These are phyloP conservation scores for Neria commutata DNA, from an alignment of 2,888 invertebrate genomes.

Conservation along the genomic window DNA sequence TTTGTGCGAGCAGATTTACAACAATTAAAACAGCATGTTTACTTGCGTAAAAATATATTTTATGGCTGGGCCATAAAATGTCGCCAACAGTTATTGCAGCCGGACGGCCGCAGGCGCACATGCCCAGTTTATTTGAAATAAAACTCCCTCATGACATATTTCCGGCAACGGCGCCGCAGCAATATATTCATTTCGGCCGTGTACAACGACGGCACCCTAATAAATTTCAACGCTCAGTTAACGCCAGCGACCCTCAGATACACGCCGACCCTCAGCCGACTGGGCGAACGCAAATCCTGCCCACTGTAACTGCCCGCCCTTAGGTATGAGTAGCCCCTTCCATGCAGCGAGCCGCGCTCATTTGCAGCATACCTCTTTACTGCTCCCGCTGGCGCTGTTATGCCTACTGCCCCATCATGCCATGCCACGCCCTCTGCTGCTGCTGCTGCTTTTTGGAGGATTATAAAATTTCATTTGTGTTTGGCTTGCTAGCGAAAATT, in stretches of 20 bases:
- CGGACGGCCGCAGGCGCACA: background rate
- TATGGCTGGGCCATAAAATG: background rate
- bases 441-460: too few species aligned
- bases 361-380: too few species aligned
- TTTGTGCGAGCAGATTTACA: background rate
- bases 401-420: too few species aligned
- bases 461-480: constrained; percentile 1
- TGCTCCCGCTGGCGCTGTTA: too few species aligned
- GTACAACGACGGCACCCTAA: background rate
- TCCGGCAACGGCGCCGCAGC: background rate
- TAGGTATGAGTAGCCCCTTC: background rate
- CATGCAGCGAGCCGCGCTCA: too few species aligned
- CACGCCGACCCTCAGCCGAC: too few species aligned
- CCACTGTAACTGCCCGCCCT: too few species aligned
- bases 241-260: constrained; percentile 2
- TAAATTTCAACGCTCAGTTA: background rate
- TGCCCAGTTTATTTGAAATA: background rate
- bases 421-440: too few species aligned
- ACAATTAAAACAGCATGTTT: background rate
- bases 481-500: background rate
- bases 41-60: background rate
- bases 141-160: constrained; percentile 4
- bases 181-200: background rate
- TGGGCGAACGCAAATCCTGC: too few species aligned
- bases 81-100: background rate